Evolutionary conservation across 2,888 invertebrate genomes (phyloP), one percentile per base, ranked within the genome.

Genomic region (Tortricodes alternella): DNA sequence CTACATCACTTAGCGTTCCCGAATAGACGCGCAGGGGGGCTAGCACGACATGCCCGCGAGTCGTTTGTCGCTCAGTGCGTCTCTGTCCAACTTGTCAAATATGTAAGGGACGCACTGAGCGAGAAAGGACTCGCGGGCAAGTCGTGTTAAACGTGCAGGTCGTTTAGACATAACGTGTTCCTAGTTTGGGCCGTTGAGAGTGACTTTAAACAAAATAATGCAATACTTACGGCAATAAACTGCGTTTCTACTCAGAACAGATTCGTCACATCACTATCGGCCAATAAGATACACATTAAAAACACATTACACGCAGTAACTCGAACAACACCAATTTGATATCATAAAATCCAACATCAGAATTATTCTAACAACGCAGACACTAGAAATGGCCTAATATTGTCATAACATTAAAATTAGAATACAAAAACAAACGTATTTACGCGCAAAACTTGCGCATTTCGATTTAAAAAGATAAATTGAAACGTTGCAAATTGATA

Each of bases 401-500:
- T 29, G 29, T 9, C n/a, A 29, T 11, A 29, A n/a, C 11, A n/a
- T 9, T 27, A 27, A n/a, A n/a, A n/a, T n/a, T 27, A 3, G n/a
- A 27, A 9, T 27, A n/a, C 2, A n/a, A n/a, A 29, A 11, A 29
- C 29, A 9, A n/a, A n/a, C n/a, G 6, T 7, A 13, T 35, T 43
- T 44, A 44, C 35, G 35, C 19, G 46, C 46, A 11, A 8, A 38
- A 46, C 29, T n/a, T n/a, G 11, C 29, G 8, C n/a, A 29, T 11
- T 24, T 4, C 11, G 3, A 18, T 37, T 38, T 38, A 19, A 38
- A 19, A 38, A 38, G n/a, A 13, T 23, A 24, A 3, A 21, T 39
- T 27, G 48, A 60, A 44, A 16, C 64, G 16, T 29, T 68, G 51
- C 24, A 67, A 53, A 44, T 70, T 67, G 7, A 74, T 55, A 44